Conservation (phyloP, 2,113 vertebrate genomes). For the Gila orcuttii region DNA sequence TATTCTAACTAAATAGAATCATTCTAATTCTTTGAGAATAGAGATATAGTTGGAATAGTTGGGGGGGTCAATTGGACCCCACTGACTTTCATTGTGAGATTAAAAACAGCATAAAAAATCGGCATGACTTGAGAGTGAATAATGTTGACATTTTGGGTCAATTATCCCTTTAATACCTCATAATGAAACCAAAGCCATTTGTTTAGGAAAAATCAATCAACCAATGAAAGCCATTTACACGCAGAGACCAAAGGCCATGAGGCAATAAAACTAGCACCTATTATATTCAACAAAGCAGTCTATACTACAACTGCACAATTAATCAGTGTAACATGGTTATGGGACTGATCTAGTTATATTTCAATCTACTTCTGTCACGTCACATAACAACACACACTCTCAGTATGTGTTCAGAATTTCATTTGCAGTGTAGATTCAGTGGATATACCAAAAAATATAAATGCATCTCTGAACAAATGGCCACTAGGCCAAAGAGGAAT, state of each 20-base stretch:
- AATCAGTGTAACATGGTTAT: neutral
- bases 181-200: neutral
- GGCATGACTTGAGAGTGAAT: neutral
- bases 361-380: neutral
- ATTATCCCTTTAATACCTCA: neutral
- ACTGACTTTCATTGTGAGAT: neutral
- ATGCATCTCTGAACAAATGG: neutral
- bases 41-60: neutral
- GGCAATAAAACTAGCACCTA: neutral
- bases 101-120: neutral
- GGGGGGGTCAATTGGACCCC: neutral
- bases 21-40: neutral
- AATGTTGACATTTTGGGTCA: neutral
- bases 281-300: neutral
- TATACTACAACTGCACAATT: neutral
- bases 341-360: neutral
- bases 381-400: neutral
- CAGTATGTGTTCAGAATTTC: neutral
- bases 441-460: neutral
- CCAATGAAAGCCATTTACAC: constrained; percentile 3
- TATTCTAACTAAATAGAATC: neutral
- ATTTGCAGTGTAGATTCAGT: neutral
- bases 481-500: neutral
- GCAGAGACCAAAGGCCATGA: neutral
- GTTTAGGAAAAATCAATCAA: neutral